These are phyloP conservation scores for Eulemur mongoz DNA, from an alignment of 2,797 vertebrate genomes.

Conservation along the genomic window DNA sequence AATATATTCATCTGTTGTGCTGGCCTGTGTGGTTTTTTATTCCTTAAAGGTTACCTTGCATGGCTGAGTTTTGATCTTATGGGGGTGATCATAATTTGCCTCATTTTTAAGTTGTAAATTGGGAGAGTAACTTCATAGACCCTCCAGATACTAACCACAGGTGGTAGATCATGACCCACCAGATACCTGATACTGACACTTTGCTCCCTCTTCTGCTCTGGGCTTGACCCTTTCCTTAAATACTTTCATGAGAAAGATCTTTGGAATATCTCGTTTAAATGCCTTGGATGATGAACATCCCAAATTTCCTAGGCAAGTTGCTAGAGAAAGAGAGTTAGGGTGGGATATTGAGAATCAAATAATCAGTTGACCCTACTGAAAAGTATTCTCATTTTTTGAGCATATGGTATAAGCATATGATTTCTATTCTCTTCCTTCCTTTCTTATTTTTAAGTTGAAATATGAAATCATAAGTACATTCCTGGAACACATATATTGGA, in stretches of 20 bases:
- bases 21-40: not conserved
- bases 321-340: not conserved
- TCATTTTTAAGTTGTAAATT: conserved; percentile 7
- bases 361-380: not conserved
- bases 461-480: not conserved
- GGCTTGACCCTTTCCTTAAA: not conserved
- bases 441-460: not conserved
- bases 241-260: not conserved
- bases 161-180: no score
- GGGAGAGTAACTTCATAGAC: not conserved
- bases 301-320: not conserved
- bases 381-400: not conserved
- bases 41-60: not conserved
- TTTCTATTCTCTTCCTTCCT: not conserved
- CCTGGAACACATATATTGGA: not conserved
- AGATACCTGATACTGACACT: not conserved
- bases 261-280: not conserved
- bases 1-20: not conserved
- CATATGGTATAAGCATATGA: not conserved
- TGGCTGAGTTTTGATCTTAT: not conserved
- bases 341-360: not conserved
- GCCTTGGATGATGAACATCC: not conserved
- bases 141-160: not conserved
- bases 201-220: not conserved
- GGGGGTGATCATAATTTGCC: not conserved